Conservation (phyloP, 2,888 invertebrate genomes). For the Eupithecia subumbrata region DNA sequence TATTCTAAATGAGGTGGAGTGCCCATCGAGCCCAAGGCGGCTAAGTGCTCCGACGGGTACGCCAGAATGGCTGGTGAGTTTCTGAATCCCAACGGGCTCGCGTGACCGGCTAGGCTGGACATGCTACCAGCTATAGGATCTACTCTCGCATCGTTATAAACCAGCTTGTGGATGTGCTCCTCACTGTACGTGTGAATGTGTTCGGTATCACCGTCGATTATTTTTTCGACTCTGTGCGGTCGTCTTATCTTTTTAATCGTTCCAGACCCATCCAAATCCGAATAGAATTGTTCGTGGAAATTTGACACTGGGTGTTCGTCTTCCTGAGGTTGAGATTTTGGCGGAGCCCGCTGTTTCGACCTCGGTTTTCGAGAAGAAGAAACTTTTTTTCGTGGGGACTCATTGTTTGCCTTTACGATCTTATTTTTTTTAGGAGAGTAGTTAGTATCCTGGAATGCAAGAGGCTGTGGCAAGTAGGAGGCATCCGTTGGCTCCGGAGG, state of each 20-base stretch:
- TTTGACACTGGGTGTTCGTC: conserved; percentile 74
- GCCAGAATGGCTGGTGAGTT: conserved; percentile 60
- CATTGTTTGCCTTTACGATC: conserved; percentile 70
- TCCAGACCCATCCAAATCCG: conserved; percentile 75
- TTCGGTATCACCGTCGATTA: conserved; percentile 80
- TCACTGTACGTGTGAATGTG: conserved; percentile 81
- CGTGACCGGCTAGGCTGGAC: conserved; percentile 54
- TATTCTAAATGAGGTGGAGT: conserved; percentile 73
- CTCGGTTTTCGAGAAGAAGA: conserved; percentile 64
- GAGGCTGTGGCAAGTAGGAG: conserved; percentile 57
- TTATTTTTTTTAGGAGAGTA: conserved; percentile 69
- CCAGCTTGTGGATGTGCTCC: conserved; percentile 78
- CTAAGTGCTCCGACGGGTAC: conserved; percentile 59
- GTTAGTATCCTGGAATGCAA: conserved; percentile 57
- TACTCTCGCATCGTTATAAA: conserved; percentile 64
- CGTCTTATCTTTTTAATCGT: conserved; percentile 75
- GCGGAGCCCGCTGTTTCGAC: conserved; percentile 60
- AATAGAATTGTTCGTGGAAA: conserved; percentile 80
- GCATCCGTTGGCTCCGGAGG: conserved; percentile 61
- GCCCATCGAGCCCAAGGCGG: conserved; percentile 65
- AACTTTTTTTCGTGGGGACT: conserved; percentile 64
- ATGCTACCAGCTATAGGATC: conserved; percentile 59
- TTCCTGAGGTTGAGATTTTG: conserved; percentile 59
- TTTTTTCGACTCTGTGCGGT: conserved; percentile 80
- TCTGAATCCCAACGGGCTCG: conserved; percentile 63